Evolutionary conservation across 2,888 invertebrate genomes (phyloP).

Genomic region (Chironomus riparius): DNA sequence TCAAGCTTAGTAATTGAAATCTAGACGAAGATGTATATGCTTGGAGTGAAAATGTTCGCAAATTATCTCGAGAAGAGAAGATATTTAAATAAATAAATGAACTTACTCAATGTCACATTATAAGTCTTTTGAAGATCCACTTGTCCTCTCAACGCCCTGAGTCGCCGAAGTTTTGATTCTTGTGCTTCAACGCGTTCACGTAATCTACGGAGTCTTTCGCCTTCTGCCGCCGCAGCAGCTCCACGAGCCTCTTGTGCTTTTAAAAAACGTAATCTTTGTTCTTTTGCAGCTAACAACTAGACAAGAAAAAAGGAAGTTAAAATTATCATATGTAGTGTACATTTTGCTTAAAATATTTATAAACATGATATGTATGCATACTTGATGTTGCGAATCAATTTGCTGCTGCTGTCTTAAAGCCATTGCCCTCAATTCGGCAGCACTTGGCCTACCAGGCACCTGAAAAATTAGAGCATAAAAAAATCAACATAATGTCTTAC

Average conservation of each 20-base stretch:
- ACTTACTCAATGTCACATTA: conserved; percentile 85
- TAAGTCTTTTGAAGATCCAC: conserved; percentile 87
- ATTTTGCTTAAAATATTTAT: background rate
- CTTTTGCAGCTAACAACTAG: conserved; percentile 80
- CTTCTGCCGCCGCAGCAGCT: conserved; percentile 59
- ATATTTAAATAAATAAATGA: conserved; percentile 29
- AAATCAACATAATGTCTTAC: too few relatives aligned
- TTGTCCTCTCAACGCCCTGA: conserved; percentile 86
- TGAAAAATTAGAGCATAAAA: conserved; percentile 40
- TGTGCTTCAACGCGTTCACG: conserved; percentile 90
- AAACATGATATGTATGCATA: background rate
- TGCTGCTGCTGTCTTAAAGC: conserved; percentile 95
- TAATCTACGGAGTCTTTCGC: conserved; percentile 75
- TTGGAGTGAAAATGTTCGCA: background rate
- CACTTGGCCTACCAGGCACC: conserved; percentile 88
- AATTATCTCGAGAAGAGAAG: background rate
- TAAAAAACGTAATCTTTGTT: conserved; percentile 85
- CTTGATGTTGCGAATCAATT: conserved; percentile 84
- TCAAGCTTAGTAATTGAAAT: background rate
- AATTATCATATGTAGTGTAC: background rate
- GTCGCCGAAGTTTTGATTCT: conserved; percentile 84
- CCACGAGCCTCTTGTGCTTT: conserved; percentile 78
- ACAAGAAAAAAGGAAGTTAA: background rate
- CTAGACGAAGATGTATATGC: background rate
- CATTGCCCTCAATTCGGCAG: conserved; percentile 96